phyloP scores from a whole-genome alignment of 2,888 invertebrate species.

The Scelioninae gen. 1 region DNA sequence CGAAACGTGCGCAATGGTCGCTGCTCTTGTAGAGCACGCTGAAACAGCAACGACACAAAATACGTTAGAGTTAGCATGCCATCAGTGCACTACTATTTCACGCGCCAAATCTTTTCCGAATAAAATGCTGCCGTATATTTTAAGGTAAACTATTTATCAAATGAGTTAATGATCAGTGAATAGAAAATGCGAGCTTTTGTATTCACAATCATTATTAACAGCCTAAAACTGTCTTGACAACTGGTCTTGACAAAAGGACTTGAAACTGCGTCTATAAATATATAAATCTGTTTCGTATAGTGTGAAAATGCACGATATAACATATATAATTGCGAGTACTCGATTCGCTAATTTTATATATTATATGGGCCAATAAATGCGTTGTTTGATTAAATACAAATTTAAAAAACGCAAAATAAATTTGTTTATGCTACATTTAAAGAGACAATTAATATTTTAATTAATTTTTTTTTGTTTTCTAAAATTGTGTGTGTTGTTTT shows the following conservation, averaged over 20 bases:
- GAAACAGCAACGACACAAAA: slow-evolving; percentile 79
- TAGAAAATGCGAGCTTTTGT: background rate
- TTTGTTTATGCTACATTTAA: too few relatives aligned
- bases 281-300: slow-evolving; percentile 8
- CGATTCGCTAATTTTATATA: background rate
- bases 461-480: too few relatives aligned
- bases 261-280: slow-evolving; percentile 43
- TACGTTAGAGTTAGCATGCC: slow-evolving; percentile 77
- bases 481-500: too few relatives aligned
- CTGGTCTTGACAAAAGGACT: slow-evolving; percentile 31
- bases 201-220: background rate
- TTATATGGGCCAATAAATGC: too few relatives aligned
- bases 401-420: too few relatives aligned
- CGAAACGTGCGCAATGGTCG: slow-evolving; percentile 91
- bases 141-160: slow-evolving; percentile 29
- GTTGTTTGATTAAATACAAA: too few relatives aligned
- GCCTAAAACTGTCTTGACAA: slow-evolving; percentile 13
- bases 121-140: slow-evolving; percentile 34
- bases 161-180: background rate
- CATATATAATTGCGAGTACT: background rate
- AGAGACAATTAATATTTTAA: too few relatives aligned
- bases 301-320: background rate
- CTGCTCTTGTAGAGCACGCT: slow-evolving; percentile 83
- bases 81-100: slow-evolving; percentile 27
- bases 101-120: slow-evolving; percentile 21